These are phyloP conservation scores for Micrasema longulum DNA, from an alignment of 1,140 invertebrate species.

Conservation along the genomic window DNA sequence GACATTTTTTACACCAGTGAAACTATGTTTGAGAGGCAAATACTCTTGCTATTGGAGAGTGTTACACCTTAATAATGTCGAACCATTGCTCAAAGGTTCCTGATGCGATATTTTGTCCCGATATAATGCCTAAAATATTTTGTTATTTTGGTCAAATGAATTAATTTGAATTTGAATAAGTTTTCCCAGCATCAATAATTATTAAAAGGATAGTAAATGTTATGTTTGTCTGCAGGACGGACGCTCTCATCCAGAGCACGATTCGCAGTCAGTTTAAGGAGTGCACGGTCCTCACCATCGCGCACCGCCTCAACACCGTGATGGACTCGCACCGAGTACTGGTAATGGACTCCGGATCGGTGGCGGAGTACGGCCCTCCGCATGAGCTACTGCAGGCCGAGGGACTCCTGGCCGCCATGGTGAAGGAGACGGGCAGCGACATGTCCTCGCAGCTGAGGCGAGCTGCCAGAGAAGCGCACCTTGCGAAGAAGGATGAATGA, in stretches of 20 bases:
- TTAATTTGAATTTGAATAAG: too few relatives aligned
- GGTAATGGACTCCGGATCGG: constrained; percentile 76
- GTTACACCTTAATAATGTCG: too few relatives aligned
- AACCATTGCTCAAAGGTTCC: too few relatives aligned
- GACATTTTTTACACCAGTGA: too few relatives aligned
- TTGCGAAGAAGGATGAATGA: too few relatives aligned
- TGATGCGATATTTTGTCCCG: too few relatives aligned
- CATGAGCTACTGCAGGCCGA: constrained; percentile 70
- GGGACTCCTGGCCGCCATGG: constrained; percentile 77
- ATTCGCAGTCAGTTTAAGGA: constrained; percentile 72
- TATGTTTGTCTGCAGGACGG: constrained; percentile 74
- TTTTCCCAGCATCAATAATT: too few relatives aligned
- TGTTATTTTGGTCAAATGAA: too few relatives aligned
- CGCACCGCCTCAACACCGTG: constrained; percentile 82
- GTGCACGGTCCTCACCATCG: constrained; percentile 82
- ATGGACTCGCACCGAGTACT: constrained; percentile 84
- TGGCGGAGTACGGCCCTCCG: constrained; percentile 73
- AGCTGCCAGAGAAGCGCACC: constrained; percentile 38
- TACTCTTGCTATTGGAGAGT: too few relatives aligned
- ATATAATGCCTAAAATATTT: too few relatives aligned
- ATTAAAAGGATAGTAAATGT: too few relatives aligned
- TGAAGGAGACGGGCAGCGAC: constrained; percentile 73
- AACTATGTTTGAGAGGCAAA: too few relatives aligned
- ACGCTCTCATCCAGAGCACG: constrained; percentile 73
- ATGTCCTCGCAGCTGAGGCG: constrained; percentile 19